Evolutionary conservation across 1,140 invertebrate genomes (phyloP).

Genomic region (Drosophila nikananu): DNA sequence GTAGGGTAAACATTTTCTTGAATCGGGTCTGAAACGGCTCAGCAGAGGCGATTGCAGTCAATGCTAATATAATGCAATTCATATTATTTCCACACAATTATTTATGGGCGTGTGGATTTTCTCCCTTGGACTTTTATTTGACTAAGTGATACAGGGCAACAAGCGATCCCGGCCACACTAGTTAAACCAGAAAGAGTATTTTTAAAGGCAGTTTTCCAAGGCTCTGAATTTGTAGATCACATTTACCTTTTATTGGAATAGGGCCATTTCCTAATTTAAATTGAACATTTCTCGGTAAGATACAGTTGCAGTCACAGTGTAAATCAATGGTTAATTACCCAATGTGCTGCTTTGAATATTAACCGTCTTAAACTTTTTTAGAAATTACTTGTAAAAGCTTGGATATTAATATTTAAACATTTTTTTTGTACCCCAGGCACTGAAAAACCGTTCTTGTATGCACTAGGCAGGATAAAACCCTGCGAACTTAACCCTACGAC

Average conservation of each 20-base stretch:
- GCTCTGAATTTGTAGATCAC: background rate
- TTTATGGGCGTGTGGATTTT: background rate
- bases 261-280: background rate
- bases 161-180: background rate
- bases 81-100: slow-evolving; percentile 10
- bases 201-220: slow-evolving; percentile 4
- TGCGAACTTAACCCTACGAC: slow-evolving; percentile 28
- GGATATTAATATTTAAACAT: background rate
- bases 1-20: slow-evolving; percentile 12
- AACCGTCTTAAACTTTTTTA: too few relatives aligned
- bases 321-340: background rate
- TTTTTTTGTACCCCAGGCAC: background rate
- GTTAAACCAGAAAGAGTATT: background rate
- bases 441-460: slow-evolving; percentile 2
- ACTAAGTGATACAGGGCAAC: slow-evolving; percentile 5
- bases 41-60: slow-evolving; percentile 1
- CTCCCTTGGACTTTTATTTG: slow-evolving; percentile 3
- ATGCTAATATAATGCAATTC: background rate
- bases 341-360: background rate
- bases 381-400: background rate
- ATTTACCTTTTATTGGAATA: slow-evolving; percentile 19
- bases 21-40: slow-evolving; percentile 42
- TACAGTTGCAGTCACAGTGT: too few relatives aligned
- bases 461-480: slow-evolving; percentile 23
- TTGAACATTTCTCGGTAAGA: background rate